These are phyloP conservation scores for Perca schrenkii DNA, from an alignment of 2,113 vertebrate genomes.

Conservation along the genomic window DNA sequence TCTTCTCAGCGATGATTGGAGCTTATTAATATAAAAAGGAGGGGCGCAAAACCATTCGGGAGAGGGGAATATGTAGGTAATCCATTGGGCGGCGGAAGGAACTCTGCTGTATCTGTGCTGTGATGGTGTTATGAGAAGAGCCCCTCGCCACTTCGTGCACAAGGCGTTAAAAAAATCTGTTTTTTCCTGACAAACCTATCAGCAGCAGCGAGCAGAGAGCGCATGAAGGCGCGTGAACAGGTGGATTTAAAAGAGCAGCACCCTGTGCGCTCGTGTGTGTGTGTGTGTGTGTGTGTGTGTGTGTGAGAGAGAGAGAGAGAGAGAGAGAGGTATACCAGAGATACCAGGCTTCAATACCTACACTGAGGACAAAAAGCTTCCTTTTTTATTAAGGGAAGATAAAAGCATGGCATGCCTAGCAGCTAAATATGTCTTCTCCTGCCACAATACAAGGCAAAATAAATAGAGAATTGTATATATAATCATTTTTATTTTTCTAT, in stretches of 20 bases:
- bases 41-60: conserved; percentile 33
- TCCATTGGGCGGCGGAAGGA: conserved; percentile 63
- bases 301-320: too few species aligned
- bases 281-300: too few species aligned
- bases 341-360: too few species aligned
- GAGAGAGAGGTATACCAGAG: too few species aligned
- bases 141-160: conserved; percentile 30
- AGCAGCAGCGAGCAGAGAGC: conserved; percentile 34
- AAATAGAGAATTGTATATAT: too few species aligned
- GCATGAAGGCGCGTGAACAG: conserved; percentile 70
- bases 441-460: too few species aligned
- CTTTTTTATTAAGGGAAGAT: too few species aligned
- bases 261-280: neutral
- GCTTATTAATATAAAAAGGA: neutral
- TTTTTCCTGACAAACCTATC: conserved; percentile 39
- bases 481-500: too few species aligned
- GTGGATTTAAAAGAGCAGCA: conserved; percentile 75
- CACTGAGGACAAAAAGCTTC: too few species aligned
- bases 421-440: too few species aligned
- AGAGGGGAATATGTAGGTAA: conserved; percentile 26
- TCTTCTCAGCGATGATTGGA: neutral
- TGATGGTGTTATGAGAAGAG: conserved; percentile 23
- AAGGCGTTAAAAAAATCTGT: conserved; percentile 9
- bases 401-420: too few species aligned
- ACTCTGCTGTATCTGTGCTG: conserved; percentile 26